Base-by-base conservation (phyloP, 2,797 vertebrate genomes). In the Leuciscus waleckii region DNA sequence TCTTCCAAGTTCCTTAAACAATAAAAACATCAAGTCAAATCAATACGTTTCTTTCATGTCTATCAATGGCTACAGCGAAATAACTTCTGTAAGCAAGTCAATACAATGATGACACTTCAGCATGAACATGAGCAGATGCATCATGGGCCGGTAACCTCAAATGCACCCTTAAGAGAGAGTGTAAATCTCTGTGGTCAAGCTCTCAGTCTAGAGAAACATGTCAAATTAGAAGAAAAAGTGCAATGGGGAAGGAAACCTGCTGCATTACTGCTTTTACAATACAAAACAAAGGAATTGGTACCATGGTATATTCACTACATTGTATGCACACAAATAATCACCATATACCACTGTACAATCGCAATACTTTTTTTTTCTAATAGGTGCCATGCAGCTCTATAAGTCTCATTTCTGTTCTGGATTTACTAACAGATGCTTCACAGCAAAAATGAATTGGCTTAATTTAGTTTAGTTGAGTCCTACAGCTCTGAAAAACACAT, bases 401-500 rank as follows among this genome's bases (percentile, higher is more conserved):
- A 79, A 35, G 39, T 61, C 26, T 73, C n/a, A 73, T n/a, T 82
- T 73, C 37, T 29, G 23, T 78, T 78, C 16, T 43, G n/a, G 56
- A 43, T 63, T 63, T 56, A 26, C 56, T 21, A 82, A 74, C 69
- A 49, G 81, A 74, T 63, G 69, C 39, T 49, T 49, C 29, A 46
- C 7, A 46, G 39, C 9, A n/a, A 82, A 82, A 9, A 67, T 51
- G 63, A 63, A 74, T 63, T 32, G 58, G 58, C 69, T 63, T 32
- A n/a, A n/a, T 74, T 82, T 74, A 17, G 63, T 32, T 35, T 16
- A 37, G 54, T 32, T 61, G n/a, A 61, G 80, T 46, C 68, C 2
- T 32, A 73, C 51, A 61, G 54, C 68, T 61, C 10, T 23, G 37
- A 73, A 82, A 82, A 73, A 79, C 76, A 61, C 51, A 73, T 26